These are phyloP conservation scores for Apodemia hepburni DNA, from an alignment of 2,888 invertebrate genomes.

Conservation along the genomic window DNA sequence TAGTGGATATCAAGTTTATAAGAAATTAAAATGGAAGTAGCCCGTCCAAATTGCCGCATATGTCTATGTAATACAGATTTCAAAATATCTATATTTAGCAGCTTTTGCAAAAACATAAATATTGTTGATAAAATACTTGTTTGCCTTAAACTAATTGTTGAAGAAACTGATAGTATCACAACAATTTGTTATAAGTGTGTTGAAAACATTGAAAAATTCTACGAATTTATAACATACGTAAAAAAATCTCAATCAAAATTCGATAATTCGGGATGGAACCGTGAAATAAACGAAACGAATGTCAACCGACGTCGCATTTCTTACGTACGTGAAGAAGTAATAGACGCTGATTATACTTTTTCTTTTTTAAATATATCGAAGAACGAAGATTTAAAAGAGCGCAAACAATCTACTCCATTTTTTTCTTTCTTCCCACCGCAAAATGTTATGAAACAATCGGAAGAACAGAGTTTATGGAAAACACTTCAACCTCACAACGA, in stretches of 20 bases:
- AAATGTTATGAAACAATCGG: conserved; percentile 42
- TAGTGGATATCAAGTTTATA: not conserved
- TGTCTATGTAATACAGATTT: conserved; percentile 62
- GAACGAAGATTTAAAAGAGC: conserved; percentile 48
- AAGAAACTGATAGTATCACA: conserved; percentile 52
- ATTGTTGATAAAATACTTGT: conserved; percentile 59
- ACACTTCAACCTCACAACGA: conserved; percentile 40
- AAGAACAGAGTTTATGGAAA: conserved; percentile 47
- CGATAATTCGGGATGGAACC: conserved; percentile 35
- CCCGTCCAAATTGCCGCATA: conserved; percentile 55
- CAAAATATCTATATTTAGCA: conserved; percentile 57
- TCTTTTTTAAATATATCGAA: conserved; percentile 54
- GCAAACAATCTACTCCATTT: conserved; percentile 54
- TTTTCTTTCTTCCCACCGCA: conserved; percentile 65
- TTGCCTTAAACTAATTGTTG: conserved; percentile 56
- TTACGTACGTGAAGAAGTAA: conserved; percentile 55
- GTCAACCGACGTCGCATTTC: conserved; percentile 48
- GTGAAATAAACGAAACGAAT: conserved; percentile 34
- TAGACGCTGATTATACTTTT: conserved; percentile 60
- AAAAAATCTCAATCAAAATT: conserved; percentile 53
- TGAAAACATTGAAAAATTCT: conserved; percentile 57
- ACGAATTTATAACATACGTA: conserved; percentile 52
- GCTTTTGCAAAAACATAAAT: conserved; percentile 50
- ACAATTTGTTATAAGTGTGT: conserved; percentile 66
- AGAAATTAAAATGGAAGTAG: conserved; percentile 49